Base-by-base conservation (phyloP, 2,888 invertebrate genomes). In the Aphrophora alni region DNA sequence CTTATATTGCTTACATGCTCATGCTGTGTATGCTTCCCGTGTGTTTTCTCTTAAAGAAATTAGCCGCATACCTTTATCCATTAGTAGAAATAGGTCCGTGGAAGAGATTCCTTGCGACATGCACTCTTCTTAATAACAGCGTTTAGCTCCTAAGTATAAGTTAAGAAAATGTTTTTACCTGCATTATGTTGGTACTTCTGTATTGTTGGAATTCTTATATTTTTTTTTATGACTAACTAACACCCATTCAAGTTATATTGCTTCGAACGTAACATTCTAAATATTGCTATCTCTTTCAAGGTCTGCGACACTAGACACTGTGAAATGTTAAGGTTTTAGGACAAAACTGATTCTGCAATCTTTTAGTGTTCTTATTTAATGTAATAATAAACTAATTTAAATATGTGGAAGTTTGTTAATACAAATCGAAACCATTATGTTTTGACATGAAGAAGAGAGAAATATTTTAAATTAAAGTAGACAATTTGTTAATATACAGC, bases 61-160 rank as follows among this genome's bases (percentile, higher is more conserved):
- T 78, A 78, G 73, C 73, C 72, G 72, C 78, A 78, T 78, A 72
- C 78, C 78, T 78, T 72, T n/a, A n/a, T 38, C 78, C 44, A 78
- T 78, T 78, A 78, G 72, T n/a, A 59, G 27, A 28, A 72, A 44
- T 44, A 14, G 7, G 1, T 44, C 12, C 27, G 77, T 71, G 71
- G n/a, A 28, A 68, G 27, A 38, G 28, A 77, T 77, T 28, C 70
- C 33, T 68, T 12, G 21, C 38, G 38, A 73, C 44, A 44, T 14
- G 44, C 44, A 3, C 3, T n/a, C n/a, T 44, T 17, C 44, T 7
- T 44, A 44, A 44, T 44, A 44, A 44, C 44, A 44, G 44, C 12
- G 44, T 44, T 44, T 44, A 44, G 12, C 44, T 12, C 7, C 8
- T 44, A 14, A 44, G 5, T 33, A 5, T 33, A 12, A 2, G 14